Conservation (phyloP, 2,797 vertebrate genomes). For the Arrhamphus sclerolepis region DNA sequence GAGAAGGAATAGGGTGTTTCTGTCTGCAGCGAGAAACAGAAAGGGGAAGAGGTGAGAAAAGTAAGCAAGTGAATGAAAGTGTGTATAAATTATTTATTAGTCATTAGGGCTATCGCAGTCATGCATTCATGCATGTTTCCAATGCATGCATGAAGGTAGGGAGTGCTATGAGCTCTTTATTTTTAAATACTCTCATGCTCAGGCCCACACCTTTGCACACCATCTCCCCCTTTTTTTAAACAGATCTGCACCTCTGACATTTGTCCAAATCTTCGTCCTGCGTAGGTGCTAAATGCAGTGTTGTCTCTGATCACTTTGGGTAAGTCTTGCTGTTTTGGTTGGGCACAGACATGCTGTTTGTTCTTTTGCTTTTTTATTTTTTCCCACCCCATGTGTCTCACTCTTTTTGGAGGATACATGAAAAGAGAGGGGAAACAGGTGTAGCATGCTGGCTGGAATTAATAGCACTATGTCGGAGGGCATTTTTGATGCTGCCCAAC, state of each 20-base stretch:
- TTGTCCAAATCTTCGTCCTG: constrained; percentile 21
- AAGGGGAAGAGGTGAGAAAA: constrained; percentile 21
- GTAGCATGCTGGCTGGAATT: constrained; percentile 40
- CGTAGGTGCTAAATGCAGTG: constrained; percentile 34
- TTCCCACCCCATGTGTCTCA: constrained; percentile 25
- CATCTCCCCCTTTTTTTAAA: not conserved
- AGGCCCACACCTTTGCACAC: not conserved
- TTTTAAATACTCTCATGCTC: not conserved
- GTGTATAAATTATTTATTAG: constrained; percentile 43
- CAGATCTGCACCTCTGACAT: constrained; percentile 36
- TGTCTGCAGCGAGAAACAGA: constrained; percentile 33
- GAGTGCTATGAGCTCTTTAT: constrained; percentile 12
- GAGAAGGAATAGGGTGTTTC: constrained; percentile 34
- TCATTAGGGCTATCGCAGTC: constrained; percentile 22
- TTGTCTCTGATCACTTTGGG: constrained; percentile 24
- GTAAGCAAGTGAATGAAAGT: constrained; percentile 36
- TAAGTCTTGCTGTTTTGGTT: constrained; percentile 21
- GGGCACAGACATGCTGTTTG: constrained; percentile 20
- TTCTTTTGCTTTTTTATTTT: constrained; percentile 7
- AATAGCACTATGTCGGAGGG: constrained; percentile 20
- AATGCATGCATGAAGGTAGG: constrained; percentile 4
- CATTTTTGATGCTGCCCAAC: constrained; percentile 15
- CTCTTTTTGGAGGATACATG: constrained; percentile 14
- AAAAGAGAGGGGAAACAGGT: constrained; percentile 34
- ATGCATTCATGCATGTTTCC: not conserved